Evolutionary conservation across 2,113 vertebrate species (phyloP).

Genomic region (Carassius carassius): DNA sequence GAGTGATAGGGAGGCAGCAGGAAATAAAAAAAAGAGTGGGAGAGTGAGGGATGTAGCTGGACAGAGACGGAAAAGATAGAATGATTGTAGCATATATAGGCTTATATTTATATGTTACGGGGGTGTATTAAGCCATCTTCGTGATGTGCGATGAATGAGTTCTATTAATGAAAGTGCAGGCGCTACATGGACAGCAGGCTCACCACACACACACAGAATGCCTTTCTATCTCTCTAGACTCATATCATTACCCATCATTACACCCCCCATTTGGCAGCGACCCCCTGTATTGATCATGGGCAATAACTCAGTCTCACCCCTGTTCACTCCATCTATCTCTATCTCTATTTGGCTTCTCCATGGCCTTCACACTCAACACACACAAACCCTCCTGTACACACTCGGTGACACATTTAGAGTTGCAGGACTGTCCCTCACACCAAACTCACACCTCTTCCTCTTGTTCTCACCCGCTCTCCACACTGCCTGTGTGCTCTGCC

Average conservation of each 20-base stretch:
- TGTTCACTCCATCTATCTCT: slow-evolving; percentile 72
- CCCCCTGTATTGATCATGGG: slow-evolving; percentile 74
- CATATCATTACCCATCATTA: slow-evolving; percentile 79
- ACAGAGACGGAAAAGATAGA: slow-evolving; percentile 9
- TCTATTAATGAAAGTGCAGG: slow-evolving; percentile 72
- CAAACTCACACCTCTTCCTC: slow-evolving; percentile 21
- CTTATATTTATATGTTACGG: slow-evolving; percentile 57
- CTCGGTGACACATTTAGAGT: not conserved
- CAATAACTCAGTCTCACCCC: slow-evolving; percentile 73
- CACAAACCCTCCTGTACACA: slow-evolving; percentile 56
- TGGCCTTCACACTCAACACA: slow-evolving; percentile 49
- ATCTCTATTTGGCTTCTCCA: slow-evolving; percentile 58
- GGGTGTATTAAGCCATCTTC: slow-evolving; percentile 63
- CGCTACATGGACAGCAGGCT: slow-evolving; percentile 62
- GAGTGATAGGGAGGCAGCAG: slow-evolving; percentile 53
- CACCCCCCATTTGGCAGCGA: slow-evolving; percentile 78
- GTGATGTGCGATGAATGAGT: slow-evolving; percentile 68
- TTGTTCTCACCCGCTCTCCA: not conserved
- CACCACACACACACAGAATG: slow-evolving; percentile 38
- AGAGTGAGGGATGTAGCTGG: slow-evolving; percentile 35
- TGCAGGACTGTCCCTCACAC: not conserved
- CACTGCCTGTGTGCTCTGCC: not conserved
- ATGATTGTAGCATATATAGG: slow-evolving; percentile 29
- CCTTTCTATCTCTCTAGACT: slow-evolving; percentile 59
- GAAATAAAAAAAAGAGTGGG: slow-evolving; percentile 40